Conservation (phyloP, 1,140 invertebrate genomes). For the Ostrea denselamellosa region DNA sequence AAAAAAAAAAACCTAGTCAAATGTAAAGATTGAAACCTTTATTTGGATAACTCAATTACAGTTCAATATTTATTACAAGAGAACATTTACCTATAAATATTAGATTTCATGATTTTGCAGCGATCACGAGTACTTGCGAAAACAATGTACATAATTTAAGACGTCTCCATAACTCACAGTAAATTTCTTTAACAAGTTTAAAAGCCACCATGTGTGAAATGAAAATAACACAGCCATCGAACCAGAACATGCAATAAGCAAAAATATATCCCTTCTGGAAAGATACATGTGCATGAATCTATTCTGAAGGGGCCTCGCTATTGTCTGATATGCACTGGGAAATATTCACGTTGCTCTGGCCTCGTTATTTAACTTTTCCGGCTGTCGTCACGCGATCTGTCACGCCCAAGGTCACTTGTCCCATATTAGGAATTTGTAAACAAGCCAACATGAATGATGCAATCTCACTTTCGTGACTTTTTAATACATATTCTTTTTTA, state of each 20-base stretch:
- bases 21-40: too few species aligned
- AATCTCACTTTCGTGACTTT: background rate
- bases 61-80: background rate
- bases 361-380: conserved; percentile 4
- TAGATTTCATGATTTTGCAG: background rate
- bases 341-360: background rate
- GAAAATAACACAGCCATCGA: too few species aligned
- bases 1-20: too few species aligned
- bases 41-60: background rate
- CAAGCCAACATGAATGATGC: background rate
- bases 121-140: background rate
- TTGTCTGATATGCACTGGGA: background rate
- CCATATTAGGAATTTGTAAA: conserved; percentile 33
- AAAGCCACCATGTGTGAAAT: too few species aligned
- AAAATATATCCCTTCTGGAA: background rate
- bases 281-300: background rate
- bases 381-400: background rate
- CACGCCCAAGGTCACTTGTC: background rate
- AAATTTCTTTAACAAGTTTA: too few species aligned
- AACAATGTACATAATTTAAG: background rate
- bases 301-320: background rate
- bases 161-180: background rate
- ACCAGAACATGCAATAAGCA: background rate
- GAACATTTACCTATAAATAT: background rate
- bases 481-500: background rate